Base-by-base conservation (phyloP, 1,140 invertebrate genomes). In the Drosophila varians region DNA sequence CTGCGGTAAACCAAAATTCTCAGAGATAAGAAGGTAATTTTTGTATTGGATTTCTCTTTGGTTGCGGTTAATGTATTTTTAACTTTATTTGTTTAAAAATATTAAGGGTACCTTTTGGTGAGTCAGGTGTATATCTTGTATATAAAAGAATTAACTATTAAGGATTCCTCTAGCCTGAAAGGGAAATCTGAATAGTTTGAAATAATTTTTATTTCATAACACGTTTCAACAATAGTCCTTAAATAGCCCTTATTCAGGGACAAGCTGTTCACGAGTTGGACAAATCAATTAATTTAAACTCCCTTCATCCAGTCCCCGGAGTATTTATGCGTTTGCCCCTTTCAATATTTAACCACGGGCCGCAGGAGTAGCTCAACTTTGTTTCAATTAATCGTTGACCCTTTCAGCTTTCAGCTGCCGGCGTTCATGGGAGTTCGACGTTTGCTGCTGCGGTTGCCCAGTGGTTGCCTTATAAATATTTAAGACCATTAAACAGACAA, bases 401-500 rank as follows among this genome's bases (percentile, higher is more conserved):
- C 64, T 68, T 68, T 36, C 60, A 21, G 21, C 21, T 21, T 68
- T 36, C 60, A 48, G 58, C 43, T 12, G 9, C 4, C 34, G n/a
- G 46, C 14, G 8, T 8, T 23, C 31, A 48, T 51, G 49, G 56
- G 46, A 55, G 51, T 74, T 83, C 69, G 52, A 54, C 57, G 49
- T 62, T 76, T 73, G 51, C 53, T 55, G 42, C 56, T 73, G 75
- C 56, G 57, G 46, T 51, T 70, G 66, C 28, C 65, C 62, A 47
- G 46, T 43, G 66, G 54, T 72, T 79, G 49, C 80, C 64, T 86
- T 76, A 76, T 79, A 80, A 86, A 80, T 86, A 86, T 73, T 76
- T 78, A 84, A 84, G 72, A 64, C 34, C 72, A 72, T 83, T 86
- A 53, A 74, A 47, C 71, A 83, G 71, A 78, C 79, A 74, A 52